phyloP scores from a whole-genome alignment of 2,888 invertebrate species.

The Copidosoma aretas region DNA sequence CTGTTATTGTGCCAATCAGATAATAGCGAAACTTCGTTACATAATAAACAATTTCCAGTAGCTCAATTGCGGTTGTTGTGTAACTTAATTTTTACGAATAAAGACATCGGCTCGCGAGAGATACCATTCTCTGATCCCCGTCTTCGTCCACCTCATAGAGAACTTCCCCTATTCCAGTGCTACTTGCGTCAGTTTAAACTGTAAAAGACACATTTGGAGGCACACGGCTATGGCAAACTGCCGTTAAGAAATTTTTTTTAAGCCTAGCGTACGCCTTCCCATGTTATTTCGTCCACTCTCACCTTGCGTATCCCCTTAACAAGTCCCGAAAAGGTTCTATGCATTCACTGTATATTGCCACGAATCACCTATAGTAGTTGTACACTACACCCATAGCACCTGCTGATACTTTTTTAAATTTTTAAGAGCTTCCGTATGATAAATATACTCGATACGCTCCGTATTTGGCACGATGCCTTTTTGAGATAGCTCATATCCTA shows the following conservation, averaged over 20 bases:
- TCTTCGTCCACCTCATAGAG: conserved; percentile 39
- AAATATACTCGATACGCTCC: not conserved
- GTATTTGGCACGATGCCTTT: not conserved
- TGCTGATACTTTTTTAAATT: conserved; percentile 2
- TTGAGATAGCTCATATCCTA: not conserved
- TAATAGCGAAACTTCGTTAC: conserved; percentile 47
- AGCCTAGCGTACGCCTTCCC: not conserved
- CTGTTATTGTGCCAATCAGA: conserved; percentile 44
- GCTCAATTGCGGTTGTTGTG: conserved; percentile 47
- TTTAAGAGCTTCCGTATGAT: not conserved
- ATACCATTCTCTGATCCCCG: conserved; percentile 35
- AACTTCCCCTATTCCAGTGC: conserved; percentile 39
- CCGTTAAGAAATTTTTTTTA: conserved; percentile 19
- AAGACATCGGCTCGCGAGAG: conserved; percentile 39
- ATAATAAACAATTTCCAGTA: conserved; percentile 44
- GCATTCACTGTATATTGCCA: not conserved
- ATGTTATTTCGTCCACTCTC: not conserved
- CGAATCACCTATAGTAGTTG: conserved; percentile 1
- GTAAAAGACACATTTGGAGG: conserved; percentile 10
- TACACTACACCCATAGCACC: not conserved
- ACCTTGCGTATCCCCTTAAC: not conserved
- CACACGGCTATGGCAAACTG: conserved; percentile 22
- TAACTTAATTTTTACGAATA: conserved; percentile 43
- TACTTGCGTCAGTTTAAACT: conserved; percentile 36
- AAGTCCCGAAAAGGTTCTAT: not conserved